Conservation (phyloP, 1,140 invertebrate genomes). For the Anastrepha ludens region DNA sequence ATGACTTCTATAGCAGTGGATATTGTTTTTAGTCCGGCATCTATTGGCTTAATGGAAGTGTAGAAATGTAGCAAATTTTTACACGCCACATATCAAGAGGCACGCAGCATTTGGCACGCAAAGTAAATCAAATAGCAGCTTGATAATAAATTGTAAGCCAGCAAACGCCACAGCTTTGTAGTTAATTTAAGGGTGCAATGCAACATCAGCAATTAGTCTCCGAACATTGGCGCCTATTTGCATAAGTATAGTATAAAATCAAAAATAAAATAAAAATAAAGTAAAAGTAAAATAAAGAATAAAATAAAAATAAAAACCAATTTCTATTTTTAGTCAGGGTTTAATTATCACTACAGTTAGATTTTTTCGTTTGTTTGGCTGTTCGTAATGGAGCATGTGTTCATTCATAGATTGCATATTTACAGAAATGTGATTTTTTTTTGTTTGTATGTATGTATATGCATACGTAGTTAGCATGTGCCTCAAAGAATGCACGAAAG, state of each 20-base stretch:
- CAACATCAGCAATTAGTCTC: neutral
- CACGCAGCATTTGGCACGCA: neutral
- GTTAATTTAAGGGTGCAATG: slow-evolving; percentile 9
- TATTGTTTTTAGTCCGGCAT: neutral
- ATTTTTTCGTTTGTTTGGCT: neutral
- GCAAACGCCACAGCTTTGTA: neutral
- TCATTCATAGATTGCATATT: slow-evolving; percentile 41
- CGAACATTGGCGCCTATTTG: neutral
- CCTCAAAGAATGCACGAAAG: neutral
- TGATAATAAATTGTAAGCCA: neutral
- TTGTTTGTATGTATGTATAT: neutral
- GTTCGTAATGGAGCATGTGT: neutral
- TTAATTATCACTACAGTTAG: neutral
- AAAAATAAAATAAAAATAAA: neutral
- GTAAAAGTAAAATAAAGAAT: neutral
- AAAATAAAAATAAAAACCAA: neutral
- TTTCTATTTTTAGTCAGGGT: neutral
- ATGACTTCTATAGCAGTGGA: no score
- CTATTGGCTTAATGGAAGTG: neutral
- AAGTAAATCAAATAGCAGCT: neutral
- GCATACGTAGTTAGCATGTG: neutral
- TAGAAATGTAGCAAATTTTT: slow-evolving; percentile 14
- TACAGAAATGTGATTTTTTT: slow-evolving; percentile 5
- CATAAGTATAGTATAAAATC: no score
- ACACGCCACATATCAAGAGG: neutral